These are phyloP conservation scores for Ctenomys sociabilis DNA, from an alignment of 2,113 vertebrate genomes.

Conservation along the genomic window DNA sequence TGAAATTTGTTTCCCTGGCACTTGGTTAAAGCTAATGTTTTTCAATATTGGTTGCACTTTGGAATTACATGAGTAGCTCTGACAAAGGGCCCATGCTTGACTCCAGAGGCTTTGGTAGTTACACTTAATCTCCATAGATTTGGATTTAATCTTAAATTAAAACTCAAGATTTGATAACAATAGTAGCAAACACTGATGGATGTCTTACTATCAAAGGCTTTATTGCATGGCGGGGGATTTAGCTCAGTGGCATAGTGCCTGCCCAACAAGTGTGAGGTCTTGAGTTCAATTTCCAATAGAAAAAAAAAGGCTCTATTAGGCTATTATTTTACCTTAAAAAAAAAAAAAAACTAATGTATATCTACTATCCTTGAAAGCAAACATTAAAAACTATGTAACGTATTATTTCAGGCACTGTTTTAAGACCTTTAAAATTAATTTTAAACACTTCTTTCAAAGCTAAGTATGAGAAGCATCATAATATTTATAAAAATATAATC, in stretches of 20 bases:
- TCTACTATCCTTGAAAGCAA: background rate
- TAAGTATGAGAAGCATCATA: background rate
- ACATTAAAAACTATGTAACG: background rate
- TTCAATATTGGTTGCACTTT: background rate
- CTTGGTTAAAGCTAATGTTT: slow-evolving; percentile 7
- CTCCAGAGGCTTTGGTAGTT: background rate
- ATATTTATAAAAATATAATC: slow-evolving; percentile 23
- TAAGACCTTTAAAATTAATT: slow-evolving; percentile 22
- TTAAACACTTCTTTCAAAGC: background rate
- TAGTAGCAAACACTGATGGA: background rate
- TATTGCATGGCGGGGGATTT: background rate
- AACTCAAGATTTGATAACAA: background rate
- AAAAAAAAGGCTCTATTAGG: background rate
- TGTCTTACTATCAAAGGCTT: background rate
- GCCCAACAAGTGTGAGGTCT: no score
- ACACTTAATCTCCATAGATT: background rate
- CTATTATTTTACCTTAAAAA: background rate
- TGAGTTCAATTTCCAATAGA: no score
- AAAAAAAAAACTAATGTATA: slow-evolving; percentile 24
- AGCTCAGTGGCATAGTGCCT: no score
- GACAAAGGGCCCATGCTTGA: background rate
- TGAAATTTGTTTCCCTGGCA: slow-evolving; percentile 36
- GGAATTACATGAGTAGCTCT: slow-evolving; percentile 9
- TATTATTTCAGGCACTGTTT: background rate
- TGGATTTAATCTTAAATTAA: background rate